Conservation (phyloP, 2,888 invertebrate species). For the Caprella mutica region DNA sequence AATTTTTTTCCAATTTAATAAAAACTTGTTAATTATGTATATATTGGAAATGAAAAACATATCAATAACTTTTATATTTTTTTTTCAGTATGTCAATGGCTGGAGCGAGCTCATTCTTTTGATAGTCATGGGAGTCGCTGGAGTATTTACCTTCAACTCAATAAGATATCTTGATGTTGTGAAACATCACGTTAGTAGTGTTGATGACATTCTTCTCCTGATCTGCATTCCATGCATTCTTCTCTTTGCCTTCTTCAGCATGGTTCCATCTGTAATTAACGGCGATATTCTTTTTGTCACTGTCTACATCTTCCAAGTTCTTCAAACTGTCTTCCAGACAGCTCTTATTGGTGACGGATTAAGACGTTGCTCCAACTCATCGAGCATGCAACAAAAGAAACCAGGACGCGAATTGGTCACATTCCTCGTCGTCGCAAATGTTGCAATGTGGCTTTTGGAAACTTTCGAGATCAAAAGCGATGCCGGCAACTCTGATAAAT, state of each 20-base stretch:
- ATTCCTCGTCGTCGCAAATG: constrained; percentile 62
- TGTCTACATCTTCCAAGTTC: constrained; percentile 49
- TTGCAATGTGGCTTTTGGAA: constrained; percentile 63
- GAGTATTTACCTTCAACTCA: constrained; percentile 52
- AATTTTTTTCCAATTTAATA: neutral
- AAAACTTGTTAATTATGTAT: too few species aligned
- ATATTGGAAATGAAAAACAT: too few species aligned
- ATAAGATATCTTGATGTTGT: constrained; percentile 55
- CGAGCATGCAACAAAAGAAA: constrained; percentile 52
- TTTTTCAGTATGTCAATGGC: constrained; percentile 35
- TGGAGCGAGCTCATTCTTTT: constrained; percentile 48
- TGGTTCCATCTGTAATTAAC: constrained; percentile 52
- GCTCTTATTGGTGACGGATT: constrained; percentile 60
- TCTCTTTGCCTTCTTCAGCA: constrained; percentile 55
- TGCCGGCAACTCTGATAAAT: constrained; percentile 48
- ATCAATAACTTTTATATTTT: neutral
- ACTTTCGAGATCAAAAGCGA: constrained; percentile 55
- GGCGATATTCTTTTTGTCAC: constrained; percentile 46
- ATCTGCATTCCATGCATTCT: constrained; percentile 62
- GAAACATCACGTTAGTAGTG: constrained; percentile 51
- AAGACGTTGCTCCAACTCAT: constrained; percentile 58
- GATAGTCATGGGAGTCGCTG: constrained; percentile 49
- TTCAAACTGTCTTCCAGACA: constrained; percentile 62
- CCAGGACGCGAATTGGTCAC: constrained; percentile 65
- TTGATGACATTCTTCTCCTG: constrained; percentile 59